Base-by-base conservation (phyloP, 2,888 invertebrate genomes). In the Ochlodes sylvanus region DNA sequence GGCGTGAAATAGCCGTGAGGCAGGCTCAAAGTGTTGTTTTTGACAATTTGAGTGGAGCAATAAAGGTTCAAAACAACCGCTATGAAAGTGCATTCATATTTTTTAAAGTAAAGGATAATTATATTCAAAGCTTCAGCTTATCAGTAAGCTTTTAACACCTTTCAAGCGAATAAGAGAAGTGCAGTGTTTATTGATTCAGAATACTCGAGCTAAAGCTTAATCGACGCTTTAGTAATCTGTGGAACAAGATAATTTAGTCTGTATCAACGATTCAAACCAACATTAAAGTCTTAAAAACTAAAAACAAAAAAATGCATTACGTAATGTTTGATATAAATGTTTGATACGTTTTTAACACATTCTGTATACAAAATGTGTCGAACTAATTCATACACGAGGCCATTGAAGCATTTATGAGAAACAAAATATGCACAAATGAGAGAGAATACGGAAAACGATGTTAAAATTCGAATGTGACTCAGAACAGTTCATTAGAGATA, bases 61-160 rank as follows among this genome's bases (percentile, higher is more conserved):
- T 47, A 47, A 47, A 47, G n/a, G 17, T 47, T 47, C 44, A 47
- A 47, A 47, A 7, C 44, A 62, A 62, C 61, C 61, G 47, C 54
- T 61, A 55, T 10, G 32, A 61, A 66, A 66, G 54, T 50, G 66
- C 41, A 41, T 60, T 42, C 66, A 66, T 66, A 60, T 60, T 54
- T 54, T 44, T 55, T 17, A 63, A 54, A 66, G 66, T 61, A 60
- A 66, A 60, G 32, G 60, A 19, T n/a, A n/a, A n/a, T n/a, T 66
- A 15, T 54, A 42, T 19, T 54, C 42, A 44, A 66, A 32, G 60
- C 60, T 54, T 44, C 54, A 61, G 54, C 54, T 67, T 61, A 67
- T 67, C 67, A 54, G 61, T 34, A 54, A 17, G 61, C 67, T 61
- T 67, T 67, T 67, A 67, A 47, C 67, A 44, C 67, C 61, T 67